Base-by-base conservation (phyloP, 1,140 invertebrate genomes). In the Drosophila obscura region DNA sequence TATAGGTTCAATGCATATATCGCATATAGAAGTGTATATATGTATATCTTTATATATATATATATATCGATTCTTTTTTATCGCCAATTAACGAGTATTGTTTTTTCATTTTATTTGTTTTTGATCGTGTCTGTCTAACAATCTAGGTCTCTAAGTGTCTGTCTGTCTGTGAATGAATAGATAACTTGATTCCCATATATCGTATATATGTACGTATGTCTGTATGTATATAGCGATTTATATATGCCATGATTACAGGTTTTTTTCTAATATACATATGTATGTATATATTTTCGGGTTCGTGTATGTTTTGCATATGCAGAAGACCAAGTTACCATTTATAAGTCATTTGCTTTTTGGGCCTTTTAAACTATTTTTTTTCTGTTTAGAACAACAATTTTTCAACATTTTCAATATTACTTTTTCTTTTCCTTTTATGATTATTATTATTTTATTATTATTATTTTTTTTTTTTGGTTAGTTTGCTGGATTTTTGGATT, bases 271-370 rank as follows among this genome's bases (percentile, higher is more conserved):
- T 28, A 50, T 16, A n/a, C 31, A 31, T 46, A 22, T 50, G 15
- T 73, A 19, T 64, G 35, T 58, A 52, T 57, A 56, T 71, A 19
- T 19, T 19, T 19, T 19, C 19, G 19, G 19, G 19, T 1, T 19
- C 19, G 2, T 19, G 19, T 19, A 19, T 19, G 19, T 19, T 19
- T 19, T 19, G 60, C 41, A 35, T 76, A 75, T 80, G 73, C 55
- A 85, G 81, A 85, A 85, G 81, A 85, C 81, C 81, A 85, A 85
- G 82, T 85, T 85, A 87, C 77, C 74, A 50, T 80, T 57, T 66
- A 74, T 87, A 87, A 85, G 81, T 85, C 81, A 78, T 85, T 85
- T 87, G 81, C 67, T 83, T 80, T 87, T 71, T 80, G 48, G 60
- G 65, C 68, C 74, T 73, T 64, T n/a, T 74, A 45, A 26, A 31